These are phyloP conservation scores for Crotalus adamanteus DNA, from an alignment of 2,797 vertebrate genomes.

Conservation along the genomic window DNA sequence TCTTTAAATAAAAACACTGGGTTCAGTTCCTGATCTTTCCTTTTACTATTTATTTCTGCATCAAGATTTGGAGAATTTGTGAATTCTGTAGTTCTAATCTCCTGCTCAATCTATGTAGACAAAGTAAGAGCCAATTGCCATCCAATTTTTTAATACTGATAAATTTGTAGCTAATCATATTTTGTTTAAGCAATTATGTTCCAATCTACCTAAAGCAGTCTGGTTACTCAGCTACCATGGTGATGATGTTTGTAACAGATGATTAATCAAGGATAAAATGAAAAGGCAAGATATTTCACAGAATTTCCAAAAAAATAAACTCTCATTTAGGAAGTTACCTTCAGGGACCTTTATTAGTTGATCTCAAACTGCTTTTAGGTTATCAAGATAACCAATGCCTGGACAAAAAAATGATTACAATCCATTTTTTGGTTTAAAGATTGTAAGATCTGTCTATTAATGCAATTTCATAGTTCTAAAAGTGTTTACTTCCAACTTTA, in stretches of 20 bases:
- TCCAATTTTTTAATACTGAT: no score
- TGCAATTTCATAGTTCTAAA: background rate
- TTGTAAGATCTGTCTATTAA: background rate
- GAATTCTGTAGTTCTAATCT: background rate
- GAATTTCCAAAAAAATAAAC: background rate
- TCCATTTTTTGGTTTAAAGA: background rate
- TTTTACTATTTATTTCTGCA: background rate
- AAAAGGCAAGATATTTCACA: background rate
- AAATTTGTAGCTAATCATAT: background rate
- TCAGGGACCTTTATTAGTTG: background rate
- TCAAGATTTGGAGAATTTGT: background rate
- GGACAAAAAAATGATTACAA: background rate
- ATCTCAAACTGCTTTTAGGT: background rate
- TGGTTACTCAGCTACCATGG: background rate
- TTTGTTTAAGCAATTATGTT: background rate
- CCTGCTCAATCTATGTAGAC: background rate
- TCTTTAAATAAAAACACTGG: background rate
- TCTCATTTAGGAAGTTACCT: background rate
- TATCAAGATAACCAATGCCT: background rate
- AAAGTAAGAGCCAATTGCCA: background rate
- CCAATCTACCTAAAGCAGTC: background rate
- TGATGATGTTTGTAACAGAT: background rate
- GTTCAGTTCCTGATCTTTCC: background rate
- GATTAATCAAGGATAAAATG: background rate
- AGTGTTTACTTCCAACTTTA: background rate